phyloP scores from a whole-genome alignment of 37 sponge, comb jelly and placozoan species.

The Chondrilla cf. caribensis region DNA sequence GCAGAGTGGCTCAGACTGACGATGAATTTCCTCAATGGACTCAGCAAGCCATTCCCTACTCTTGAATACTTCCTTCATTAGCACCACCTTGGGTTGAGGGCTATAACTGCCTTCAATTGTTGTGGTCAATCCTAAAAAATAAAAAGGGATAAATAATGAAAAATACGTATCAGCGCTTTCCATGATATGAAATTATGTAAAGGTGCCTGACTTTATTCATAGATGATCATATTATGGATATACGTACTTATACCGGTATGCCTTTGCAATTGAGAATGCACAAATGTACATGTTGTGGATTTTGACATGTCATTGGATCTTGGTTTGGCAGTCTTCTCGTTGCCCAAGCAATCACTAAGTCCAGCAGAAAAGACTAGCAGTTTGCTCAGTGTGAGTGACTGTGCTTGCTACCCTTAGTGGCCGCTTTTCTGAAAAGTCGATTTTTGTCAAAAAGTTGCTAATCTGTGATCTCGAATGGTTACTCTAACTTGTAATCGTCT shows the following conservation, averaged over 20 bases:
- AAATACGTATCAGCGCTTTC: neutral
- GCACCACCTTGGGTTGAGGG: neutral
- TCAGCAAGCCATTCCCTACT: neutral
- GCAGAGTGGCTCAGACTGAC: conserved; percentile 19
- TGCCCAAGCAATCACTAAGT: too few relatives aligned
- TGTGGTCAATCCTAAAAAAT: neutral
- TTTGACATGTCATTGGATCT: too few relatives aligned
- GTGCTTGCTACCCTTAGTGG: too few relatives aligned
- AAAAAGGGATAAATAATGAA: neutral
- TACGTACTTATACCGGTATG: neutral
- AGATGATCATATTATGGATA: neutral
- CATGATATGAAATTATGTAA: neutral
- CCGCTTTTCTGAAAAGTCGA: too few relatives aligned
- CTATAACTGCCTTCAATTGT: conserved; percentile 14
- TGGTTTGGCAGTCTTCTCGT: too few relatives aligned
- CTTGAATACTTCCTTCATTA: neutral
- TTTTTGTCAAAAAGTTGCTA: too few relatives aligned
- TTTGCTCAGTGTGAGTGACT: conserved; percentile 19
- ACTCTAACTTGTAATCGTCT: too few relatives aligned
- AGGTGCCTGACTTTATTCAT: neutral
- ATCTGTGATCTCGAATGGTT: too few relatives aligned
- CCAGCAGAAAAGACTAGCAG: too few relatives aligned
- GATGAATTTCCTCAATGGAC: conserved; percentile 18
- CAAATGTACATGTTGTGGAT: too few relatives aligned
- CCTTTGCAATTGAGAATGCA: conserved; percentile 13